Percentiles rank a stretch among this genome's conserved stretches.
These are phyloP conservation scores for Arnoldichthys spilopterus DNA, from an alignment of 2,797 vertebrate genomes.

Conservation along the genomic window DNA sequence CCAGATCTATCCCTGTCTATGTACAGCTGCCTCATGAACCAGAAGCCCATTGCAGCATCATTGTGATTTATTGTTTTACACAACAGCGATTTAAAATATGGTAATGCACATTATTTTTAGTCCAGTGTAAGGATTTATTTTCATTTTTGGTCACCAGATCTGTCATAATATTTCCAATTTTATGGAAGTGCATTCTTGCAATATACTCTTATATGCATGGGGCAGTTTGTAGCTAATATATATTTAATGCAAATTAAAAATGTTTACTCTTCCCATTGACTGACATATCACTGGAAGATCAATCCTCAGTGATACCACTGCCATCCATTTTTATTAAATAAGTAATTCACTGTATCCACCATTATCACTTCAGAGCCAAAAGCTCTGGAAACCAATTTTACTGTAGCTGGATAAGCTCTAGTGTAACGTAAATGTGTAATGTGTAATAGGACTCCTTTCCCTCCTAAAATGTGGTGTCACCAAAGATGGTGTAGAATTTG, in stretches of 20 bases:
- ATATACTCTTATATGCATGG: too few relatives aligned
- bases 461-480: background rate
- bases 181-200: background rate
- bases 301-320: too few relatives aligned
- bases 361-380: background rate
- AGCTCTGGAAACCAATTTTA: background rate
- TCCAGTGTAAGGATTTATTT: background rate
- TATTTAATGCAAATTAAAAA: too few relatives aligned
- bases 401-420: background rate
- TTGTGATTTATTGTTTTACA: conserved; percentile 15
- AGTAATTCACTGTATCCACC: background rate
- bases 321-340: background rate
- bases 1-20: background rate
- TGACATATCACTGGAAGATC: too few relatives aligned
- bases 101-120: background rate
- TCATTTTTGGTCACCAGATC: background rate
- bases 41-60: conserved; percentile 1
- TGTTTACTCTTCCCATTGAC: too few relatives aligned
- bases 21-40: background rate
- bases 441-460: background rate
- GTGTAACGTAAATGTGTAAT: too few relatives aligned
- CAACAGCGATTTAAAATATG: background rate
- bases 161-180: background rate
- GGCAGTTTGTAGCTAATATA: too few relatives aligned
- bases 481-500: too few relatives aligned